A percentile compares a stretch with the other conserved stretches of the same genome.
Evolutionary conservation across 2,797 vertebrate species (phyloP).

Genomic region (Poeciliopsis presidionis): DNA sequence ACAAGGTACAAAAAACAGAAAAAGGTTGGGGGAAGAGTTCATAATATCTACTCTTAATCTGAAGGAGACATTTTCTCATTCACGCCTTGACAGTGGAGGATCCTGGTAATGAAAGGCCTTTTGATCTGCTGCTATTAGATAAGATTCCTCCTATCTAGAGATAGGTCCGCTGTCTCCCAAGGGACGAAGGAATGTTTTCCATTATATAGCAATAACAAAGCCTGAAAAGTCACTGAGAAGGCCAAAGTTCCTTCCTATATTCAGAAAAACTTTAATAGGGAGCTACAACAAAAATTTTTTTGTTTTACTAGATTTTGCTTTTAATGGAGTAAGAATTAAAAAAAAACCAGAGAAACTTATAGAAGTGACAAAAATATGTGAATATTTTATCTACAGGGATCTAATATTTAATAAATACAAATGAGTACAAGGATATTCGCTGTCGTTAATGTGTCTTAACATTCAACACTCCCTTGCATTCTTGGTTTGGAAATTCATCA

Average conservation of each 20-base stretch:
- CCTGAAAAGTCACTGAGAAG: conserved; percentile 30
- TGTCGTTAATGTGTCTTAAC: conserved; percentile 8
- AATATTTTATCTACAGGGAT: not conserved
- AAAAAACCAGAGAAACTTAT: conserved; percentile 20
- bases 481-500: conserved; percentile 10
- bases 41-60: conserved; percentile 50
- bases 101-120: conserved; percentile 70
- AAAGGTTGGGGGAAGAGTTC: conserved; percentile 53
- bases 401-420: conserved; percentile 29
- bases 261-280: conserved; percentile 28
- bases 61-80: conserved; percentile 64
- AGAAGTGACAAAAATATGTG: conserved; percentile 3
- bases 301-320: conserved; percentile 15
- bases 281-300: conserved; percentile 2
- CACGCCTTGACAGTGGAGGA: conserved; percentile 48
- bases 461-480: conserved; percentile 14
- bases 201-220: conserved; percentile 13
- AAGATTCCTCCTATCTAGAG: conserved; percentile 66
- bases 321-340: conserved; percentile 12
- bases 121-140: conserved; percentile 74
- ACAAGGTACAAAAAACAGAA: conserved; percentile 37
- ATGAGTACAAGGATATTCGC: conserved; percentile 1
- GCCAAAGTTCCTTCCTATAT: conserved; percentile 31
- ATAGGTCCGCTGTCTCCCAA: conserved; percentile 58
- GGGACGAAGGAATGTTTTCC: conserved; percentile 50